These are phyloP conservation scores for Melanotaenia nigrans DNA, from an alignment of 2,797 vertebrate genomes.

Conservation along the genomic window DNA sequence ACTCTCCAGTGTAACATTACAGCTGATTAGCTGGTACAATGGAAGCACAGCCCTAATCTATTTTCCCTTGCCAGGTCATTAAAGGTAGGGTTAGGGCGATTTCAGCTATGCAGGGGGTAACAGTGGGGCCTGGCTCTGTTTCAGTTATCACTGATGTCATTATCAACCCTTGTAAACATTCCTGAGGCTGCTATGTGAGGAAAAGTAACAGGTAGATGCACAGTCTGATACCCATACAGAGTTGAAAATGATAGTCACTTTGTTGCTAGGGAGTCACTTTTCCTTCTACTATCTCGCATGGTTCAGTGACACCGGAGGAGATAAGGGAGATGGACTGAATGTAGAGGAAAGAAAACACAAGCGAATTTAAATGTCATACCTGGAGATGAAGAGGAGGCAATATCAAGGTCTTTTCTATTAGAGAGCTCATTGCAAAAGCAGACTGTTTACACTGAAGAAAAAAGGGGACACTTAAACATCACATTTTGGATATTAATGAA, in stretches of 20 bases:
- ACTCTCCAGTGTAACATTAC: slow-evolving; percentile 46
- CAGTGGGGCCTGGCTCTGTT: slow-evolving; percentile 16
- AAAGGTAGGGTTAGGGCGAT: slow-evolving; percentile 48
- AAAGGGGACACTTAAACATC: no score
- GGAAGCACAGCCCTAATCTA: slow-evolving; percentile 44
- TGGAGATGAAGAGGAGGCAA: slow-evolving; percentile 38
- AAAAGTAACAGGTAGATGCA: slow-evolving; percentile 56
- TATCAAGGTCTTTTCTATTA: slow-evolving; percentile 28
- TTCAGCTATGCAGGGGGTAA: slow-evolving; percentile 20
- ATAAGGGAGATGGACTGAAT: slow-evolving; percentile 67
- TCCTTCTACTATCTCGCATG: slow-evolving; percentile 56
- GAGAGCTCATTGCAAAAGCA: slow-evolving; percentile 26
- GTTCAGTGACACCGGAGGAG: slow-evolving; percentile 52
- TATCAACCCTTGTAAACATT: slow-evolving; percentile 71
- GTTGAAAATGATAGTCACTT: slow-evolving; percentile 66
- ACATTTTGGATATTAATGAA: no score
- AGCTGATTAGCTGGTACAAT: slow-evolving; percentile 54
- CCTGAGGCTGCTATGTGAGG: slow-evolving; percentile 54
- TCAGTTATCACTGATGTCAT: slow-evolving; percentile 69
- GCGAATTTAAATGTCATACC: slow-evolving; percentile 41
- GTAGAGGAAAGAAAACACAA: slow-evolving; percentile 35
- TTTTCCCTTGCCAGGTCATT: slow-evolving; percentile 44
- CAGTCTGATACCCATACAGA: slow-evolving; percentile 67
- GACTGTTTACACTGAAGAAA: background rate
- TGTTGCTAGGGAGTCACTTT: slow-evolving; percentile 52